Evolutionary conservation across 2,797 vertebrate genomes (phyloP).

Genomic region (Limnodromus scolopaceus): DNA sequence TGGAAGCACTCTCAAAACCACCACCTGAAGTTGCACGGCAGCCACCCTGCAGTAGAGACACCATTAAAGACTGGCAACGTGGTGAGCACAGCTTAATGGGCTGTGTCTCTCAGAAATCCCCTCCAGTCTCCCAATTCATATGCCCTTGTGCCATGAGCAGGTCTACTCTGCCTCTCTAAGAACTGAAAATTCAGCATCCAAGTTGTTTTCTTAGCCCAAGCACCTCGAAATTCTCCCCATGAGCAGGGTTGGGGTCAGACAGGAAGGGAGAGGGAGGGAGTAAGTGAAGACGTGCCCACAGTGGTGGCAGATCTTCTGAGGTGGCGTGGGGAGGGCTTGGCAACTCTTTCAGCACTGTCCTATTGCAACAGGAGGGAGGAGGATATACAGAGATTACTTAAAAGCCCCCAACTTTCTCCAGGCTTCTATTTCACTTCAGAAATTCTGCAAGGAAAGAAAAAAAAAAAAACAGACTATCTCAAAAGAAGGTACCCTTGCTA

Average conservation of each 20-base stretch:
- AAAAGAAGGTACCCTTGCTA: constrained; percentile 69
- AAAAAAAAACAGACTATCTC: background rate
- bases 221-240: background rate
- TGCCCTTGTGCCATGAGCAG: background rate
- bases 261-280: background rate
- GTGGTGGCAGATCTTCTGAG: background rate
- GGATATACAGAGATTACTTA: constrained; percentile 71
- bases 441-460: constrained; percentile 48
- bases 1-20: background rate
- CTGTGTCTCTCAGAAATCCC: background rate
- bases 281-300: background rate
- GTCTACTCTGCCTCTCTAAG: background rate
- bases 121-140: background rate
- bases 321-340: background rate
- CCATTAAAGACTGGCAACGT: background rate
- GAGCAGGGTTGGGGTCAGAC: background rate
- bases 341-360: background rate
- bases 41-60: background rate
- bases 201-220: background rate
- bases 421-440: constrained; percentile 47
- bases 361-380: constrained; percentile 51
- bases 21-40: background rate
- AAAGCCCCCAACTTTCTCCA: constrained; percentile 44
- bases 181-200: background rate
- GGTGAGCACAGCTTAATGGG: background rate